phyloP scores from a whole-genome alignment of 2,888 invertebrate species.

The Drosophila neutralis region DNA sequence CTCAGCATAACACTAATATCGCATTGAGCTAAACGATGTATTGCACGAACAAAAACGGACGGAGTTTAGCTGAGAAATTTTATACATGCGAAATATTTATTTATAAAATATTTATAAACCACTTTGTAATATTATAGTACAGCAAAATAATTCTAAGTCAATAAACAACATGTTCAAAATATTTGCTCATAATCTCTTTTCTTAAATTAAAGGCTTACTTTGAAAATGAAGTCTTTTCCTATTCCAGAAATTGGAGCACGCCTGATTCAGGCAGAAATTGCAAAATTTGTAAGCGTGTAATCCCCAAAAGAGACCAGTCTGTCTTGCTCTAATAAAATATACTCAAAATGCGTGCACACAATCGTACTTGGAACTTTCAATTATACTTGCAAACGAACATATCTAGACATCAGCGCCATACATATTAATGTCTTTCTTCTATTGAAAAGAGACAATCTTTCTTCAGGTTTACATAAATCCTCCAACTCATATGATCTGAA shows the following conservation, averaged over 20 bases:
- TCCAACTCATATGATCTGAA: not conserved
- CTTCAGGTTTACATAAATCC: not conserved
- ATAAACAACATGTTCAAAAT: not conserved
- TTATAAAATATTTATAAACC: not conserved
- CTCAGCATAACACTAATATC: not conserved
- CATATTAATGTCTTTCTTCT: slow-evolving; percentile 7
- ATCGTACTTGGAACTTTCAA: not conserved
- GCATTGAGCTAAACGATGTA: not conserved
- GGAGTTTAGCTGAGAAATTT: not conserved
- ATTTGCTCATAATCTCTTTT: not conserved
- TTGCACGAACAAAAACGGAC: not conserved
- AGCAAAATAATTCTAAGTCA: too few species aligned
- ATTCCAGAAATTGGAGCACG: not conserved
- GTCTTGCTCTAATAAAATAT: not conserved
- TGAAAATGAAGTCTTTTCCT: not conserved
- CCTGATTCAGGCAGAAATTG: not conserved
- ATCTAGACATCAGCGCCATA: slow-evolving; percentile 1
- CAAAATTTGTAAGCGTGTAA: not conserved
- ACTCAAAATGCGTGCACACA: not conserved
- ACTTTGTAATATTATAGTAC: not conserved
- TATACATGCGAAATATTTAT: not conserved
- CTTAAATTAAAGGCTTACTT: not conserved
- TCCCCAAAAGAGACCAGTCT: not conserved
- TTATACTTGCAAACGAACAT: slow-evolving; percentile 17
- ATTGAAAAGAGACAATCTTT: not conserved